These are phyloP conservation scores for Penaeus vannamei DNA, from an alignment of 1,140 invertebrate species.

Conservation along the genomic window DNA sequence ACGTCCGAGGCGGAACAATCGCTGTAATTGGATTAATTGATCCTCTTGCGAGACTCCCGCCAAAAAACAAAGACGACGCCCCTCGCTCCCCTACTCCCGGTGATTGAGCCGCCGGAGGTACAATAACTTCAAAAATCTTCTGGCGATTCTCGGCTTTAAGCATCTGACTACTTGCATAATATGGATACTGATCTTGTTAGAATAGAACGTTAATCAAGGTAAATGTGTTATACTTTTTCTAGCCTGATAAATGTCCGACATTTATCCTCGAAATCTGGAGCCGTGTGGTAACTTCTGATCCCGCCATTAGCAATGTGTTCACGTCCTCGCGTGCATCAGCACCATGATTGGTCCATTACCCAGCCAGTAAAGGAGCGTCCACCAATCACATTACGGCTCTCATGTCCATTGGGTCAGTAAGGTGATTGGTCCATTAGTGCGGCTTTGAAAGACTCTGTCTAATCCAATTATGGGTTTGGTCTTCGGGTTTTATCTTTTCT, in stretches of 20 bases:
- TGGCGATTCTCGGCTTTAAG: neutral
- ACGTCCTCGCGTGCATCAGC: slow-evolving; percentile 55
- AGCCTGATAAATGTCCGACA: slow-evolving; percentile 44
- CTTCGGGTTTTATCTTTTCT: neutral
- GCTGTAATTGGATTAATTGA: slow-evolving; percentile 66
- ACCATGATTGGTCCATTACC: slow-evolving; percentile 65
- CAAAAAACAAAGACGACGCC: slow-evolving; percentile 61
- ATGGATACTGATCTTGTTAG: slow-evolving; percentile 50
- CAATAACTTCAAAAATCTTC: slow-evolving; percentile 29
- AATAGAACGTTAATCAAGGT: slow-evolving; percentile 47
- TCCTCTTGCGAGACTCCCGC: slow-evolving; percentile 51
- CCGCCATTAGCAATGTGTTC: slow-evolving; percentile 64
- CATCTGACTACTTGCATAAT: slow-evolving; percentile 30
- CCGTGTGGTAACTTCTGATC: slow-evolving; percentile 48
- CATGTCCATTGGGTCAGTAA: slow-evolving; percentile 61
- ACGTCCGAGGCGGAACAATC: slow-evolving; percentile 62
- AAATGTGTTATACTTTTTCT: slow-evolving; percentile 49
- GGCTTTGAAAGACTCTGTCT: slow-evolving; percentile 43
- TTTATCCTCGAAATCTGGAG: slow-evolving; percentile 40
- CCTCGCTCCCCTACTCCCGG: slow-evolving; percentile 48
- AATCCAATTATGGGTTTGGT: slow-evolving; percentile 36
- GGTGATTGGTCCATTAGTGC: slow-evolving; percentile 60
- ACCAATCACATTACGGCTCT: slow-evolving; percentile 65
- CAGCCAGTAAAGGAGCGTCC: slow-evolving; percentile 63
- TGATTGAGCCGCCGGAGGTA: slow-evolving; percentile 49